phyloP scores from a whole-genome alignment of 1,140 invertebrate species.

The Halesus radiatus region DNA sequence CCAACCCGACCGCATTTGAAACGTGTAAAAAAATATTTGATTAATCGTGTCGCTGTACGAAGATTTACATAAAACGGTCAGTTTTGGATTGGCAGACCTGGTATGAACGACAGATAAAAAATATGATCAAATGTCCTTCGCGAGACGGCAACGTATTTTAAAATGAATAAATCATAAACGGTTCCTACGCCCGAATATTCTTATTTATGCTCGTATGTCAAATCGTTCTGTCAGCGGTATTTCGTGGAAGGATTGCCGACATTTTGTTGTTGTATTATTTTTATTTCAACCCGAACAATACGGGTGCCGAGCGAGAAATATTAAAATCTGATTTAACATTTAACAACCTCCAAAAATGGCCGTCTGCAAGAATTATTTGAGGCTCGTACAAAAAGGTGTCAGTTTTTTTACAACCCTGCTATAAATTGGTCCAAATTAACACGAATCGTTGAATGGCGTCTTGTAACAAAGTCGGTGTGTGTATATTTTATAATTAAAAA shows the following conservation, averaged over 20 bases:
- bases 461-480: too few species aligned
- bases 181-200: background rate
- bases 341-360: background rate
- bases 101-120: slow-evolving; percentile 29
- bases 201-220: slow-evolving; percentile 15
- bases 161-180: slow-evolving; percentile 43
- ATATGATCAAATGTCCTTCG: slow-evolving; percentile 4
- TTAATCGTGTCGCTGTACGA: too few species aligned
- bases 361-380: too few species aligned
- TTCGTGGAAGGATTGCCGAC: slow-evolving; percentile 33
- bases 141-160: slow-evolving; percentile 28
- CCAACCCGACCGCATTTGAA: too few species aligned
- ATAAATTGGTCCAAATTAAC: too few species aligned
- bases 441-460: too few species aligned
- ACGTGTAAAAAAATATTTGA: too few species aligned
- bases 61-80: background rate
- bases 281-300: slow-evolving; percentile 12
- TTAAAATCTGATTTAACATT: slow-evolving; percentile 10
- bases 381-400: too few species aligned
- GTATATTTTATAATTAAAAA: too few species aligned
- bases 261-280: slow-evolving; percentile 1
- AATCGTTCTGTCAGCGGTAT: slow-evolving; percentile 35
- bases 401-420: too few species aligned
- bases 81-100: slow-evolving; percentile 11
- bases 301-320: background rate